phyloP scores from a whole-genome alignment of 2,113 vertebrate species.

The Echinops telfairi region DNA sequence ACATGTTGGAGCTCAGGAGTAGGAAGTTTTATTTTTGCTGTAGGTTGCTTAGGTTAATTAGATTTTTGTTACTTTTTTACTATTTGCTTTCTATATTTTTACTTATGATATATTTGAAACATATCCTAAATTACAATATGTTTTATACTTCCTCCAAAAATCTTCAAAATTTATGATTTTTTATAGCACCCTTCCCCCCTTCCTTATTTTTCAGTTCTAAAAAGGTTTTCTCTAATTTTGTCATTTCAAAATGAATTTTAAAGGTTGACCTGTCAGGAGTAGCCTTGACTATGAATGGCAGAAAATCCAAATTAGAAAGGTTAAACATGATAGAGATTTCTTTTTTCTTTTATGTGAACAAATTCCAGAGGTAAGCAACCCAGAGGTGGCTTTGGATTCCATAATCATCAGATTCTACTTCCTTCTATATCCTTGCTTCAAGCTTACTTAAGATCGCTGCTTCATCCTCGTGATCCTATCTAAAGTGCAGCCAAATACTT shows the following conservation, averaged over 20 bases:
- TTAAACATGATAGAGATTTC: neutral
- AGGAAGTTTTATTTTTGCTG: neutral
- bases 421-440: neutral
- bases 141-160: neutral
- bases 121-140: neutral
- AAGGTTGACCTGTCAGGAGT: neutral
- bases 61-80: neutral
- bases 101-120: slow-evolving; percentile 27
- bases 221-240: neutral
- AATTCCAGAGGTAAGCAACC: neutral
- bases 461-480: neutral
- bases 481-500: neutral
- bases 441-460: neutral
- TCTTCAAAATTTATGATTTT: neutral
- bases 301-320: neutral
- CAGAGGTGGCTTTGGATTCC: neutral
- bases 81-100: neutral
- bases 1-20: neutral
- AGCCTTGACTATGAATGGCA: neutral
- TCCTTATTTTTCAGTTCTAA: neutral
- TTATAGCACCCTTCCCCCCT: neutral
- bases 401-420: neutral
- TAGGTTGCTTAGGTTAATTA: neutral
- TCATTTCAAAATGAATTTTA: neutral
- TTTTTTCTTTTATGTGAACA: neutral